These are phyloP conservation scores for Cephus rjabovi DNA, from an alignment of 2,888 invertebrate species.

Conservation along the genomic window DNA sequence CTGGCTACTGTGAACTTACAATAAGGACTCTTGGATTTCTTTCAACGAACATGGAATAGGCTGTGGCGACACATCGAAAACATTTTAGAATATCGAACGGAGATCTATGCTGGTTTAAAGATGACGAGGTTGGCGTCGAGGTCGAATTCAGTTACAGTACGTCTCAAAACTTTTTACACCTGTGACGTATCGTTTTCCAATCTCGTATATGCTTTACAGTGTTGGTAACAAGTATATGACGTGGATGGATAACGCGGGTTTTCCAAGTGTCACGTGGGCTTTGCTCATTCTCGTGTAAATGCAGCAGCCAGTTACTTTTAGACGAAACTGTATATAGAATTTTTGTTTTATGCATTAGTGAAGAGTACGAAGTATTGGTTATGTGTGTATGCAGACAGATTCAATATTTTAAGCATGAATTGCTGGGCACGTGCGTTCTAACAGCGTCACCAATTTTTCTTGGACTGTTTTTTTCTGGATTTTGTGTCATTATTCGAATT, in stretches of 20 bases:
- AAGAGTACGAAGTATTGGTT: neutral
- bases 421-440: too few relatives aligned
- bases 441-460: too few relatives aligned
- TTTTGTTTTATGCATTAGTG: neutral
- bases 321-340: neutral
- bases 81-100: neutral
- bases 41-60: neutral
- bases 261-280: neutral
- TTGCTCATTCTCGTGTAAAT: neutral
- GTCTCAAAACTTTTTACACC: neutral
- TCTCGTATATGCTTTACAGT: neutral
- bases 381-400: too few relatives aligned
- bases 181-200: neutral
- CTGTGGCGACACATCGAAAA: neutral
- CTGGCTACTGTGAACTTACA: neutral
- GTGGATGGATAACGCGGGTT: neutral
- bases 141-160: neutral
- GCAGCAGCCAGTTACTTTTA: neutral
- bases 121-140: neutral
- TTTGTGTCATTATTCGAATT: neutral
- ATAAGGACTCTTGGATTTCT: neutral
- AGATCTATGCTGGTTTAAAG: neutral
- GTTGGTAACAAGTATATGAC: neutral
- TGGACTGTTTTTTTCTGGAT: too few relatives aligned
- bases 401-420: too few relatives aligned